Evolutionary conservation across 2,113 vertebrate genomes (phyloP), one percentile per base, ranked within the genome.

Genomic region (Xiphophorus couchianus): DNA sequence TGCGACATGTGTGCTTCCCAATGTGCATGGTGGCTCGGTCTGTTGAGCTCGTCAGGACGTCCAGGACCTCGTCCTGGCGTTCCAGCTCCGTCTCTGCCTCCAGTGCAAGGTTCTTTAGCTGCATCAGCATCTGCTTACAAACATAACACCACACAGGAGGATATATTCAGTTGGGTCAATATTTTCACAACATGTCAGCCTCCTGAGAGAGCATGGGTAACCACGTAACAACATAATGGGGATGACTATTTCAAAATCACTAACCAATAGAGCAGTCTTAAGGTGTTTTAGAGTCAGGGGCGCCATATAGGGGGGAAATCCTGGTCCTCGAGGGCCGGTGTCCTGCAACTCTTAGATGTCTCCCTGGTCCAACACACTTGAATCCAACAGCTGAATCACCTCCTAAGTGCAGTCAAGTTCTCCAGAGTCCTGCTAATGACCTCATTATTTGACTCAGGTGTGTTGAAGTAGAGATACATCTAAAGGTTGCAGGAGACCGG

Each of bases 1-100:
- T 96, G 14, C 97, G 90, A 54, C 93, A 94, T 68, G 94, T 97
- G 64, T 98, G 96, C 85, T 95, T 96, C 82, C 96, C 93, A 0
- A 98, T 91, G 66, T 80, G 92, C 63, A 96, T 85, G 9, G 96
- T 95, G 1, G 95, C 78, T 0, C 88, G 94, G 48, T 99, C 97
- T 0, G 95, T 94, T 0, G 96, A 95, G n/a, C 84, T 88, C 0
- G 93, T 77, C 78, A 99, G 90, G 78, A 86, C 93, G 0, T 97
- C 96, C 48, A 99, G 93, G 7, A 91, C 93, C 42, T 97, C 96
- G 0, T 98, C 97, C 89, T 99, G 98, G 0, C 96, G 87, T 58
- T 98, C 96, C 86, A 99, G 94, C 90, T 99, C 97, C 0, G 93
- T 92, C 65, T 98, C 96, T 0, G 96, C 92, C 73, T 98, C 97